Conservation (phyloP, 2,113 vertebrate species). For the Stictonetta naevosa region DNA sequence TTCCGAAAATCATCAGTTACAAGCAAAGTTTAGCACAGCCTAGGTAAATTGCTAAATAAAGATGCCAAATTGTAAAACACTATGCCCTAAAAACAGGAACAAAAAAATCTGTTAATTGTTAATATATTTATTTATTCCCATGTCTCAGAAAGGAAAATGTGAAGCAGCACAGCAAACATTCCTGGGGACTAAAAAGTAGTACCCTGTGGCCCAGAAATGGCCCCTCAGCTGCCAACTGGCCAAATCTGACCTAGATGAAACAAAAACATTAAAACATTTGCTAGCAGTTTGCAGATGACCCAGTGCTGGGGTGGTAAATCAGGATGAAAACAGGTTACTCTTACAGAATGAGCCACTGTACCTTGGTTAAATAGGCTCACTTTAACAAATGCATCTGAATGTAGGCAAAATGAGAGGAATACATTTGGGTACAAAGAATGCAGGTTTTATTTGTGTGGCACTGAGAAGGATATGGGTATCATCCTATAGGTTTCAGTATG, state of each 20-base stretch:
- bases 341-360: background rate
- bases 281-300: background rate
- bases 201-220: background rate
- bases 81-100: background rate
- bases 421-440: background rate
- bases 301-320: background rate
- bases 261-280: background rate
- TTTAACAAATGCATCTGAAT: background rate
- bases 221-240: background rate
- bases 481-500: background rate
- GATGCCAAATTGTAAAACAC: background rate
- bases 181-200: background rate
- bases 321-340: background rate
- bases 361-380: background rate
- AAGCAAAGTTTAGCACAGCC: background rate
- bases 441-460: background rate
- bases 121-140: background rate
- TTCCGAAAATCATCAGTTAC: slow-evolving; percentile 27
- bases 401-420: background rate
- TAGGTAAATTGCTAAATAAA: background rate
- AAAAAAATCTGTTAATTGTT: background rate
- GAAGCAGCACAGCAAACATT: background rate
- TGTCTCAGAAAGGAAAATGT: background rate
- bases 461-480: background rate
- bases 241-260: slow-evolving; percentile 16